A percentile compares a stretch with the other conserved stretches of the same genome.
phyloP scores from a whole-genome alignment of 2,113 vertebrate genomes.

The Ivindomyrus marchei region DNA sequence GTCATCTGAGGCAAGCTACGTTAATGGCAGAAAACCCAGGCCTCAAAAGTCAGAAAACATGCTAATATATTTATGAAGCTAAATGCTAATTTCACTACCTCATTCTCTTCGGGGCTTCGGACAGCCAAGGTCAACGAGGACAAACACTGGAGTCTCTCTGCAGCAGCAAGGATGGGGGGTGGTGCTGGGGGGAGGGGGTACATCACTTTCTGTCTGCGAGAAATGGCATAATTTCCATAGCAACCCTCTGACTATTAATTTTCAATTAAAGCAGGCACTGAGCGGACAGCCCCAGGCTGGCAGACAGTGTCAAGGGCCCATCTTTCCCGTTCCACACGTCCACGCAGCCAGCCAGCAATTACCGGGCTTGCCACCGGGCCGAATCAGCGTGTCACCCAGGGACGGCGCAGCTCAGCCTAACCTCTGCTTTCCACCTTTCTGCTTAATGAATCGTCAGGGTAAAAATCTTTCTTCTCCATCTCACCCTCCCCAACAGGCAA shows the following conservation, averaged over 20 bases:
- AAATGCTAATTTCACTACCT: constrained; percentile 67
- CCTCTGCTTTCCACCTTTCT: background rate
- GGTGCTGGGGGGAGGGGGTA: constrained; percentile 32
- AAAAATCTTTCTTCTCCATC: constrained; percentile 4
- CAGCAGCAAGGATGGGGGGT: constrained; percentile 65
- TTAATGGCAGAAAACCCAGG: background rate
- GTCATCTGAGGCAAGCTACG: background rate
- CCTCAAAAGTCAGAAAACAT: background rate
- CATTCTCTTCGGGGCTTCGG: constrained; percentile 81
- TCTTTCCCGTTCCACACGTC: constrained; percentile 81
- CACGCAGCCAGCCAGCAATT: constrained; percentile 57
- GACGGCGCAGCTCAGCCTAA: background rate
- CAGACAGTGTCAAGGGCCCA: constrained; percentile 82
- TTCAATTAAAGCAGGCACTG: constrained; percentile 94
- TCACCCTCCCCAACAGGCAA: background rate
- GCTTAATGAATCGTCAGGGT: constrained; percentile 4
- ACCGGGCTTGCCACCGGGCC: constrained; percentile 66
- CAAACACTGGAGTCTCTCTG: constrained; percentile 92
- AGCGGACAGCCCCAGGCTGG: constrained; percentile 77
- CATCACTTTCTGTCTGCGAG: constrained; percentile 73
- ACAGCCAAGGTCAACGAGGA: constrained; percentile 98
- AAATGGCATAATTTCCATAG: constrained; percentile 84
- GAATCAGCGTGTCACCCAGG: constrained; percentile 48
- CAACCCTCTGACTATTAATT: constrained; percentile 87
- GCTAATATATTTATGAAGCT: constrained; percentile 14